phyloP scores from a whole-genome alignment of 2,888 invertebrate species.

The Parnassius mnemosyne region DNA sequence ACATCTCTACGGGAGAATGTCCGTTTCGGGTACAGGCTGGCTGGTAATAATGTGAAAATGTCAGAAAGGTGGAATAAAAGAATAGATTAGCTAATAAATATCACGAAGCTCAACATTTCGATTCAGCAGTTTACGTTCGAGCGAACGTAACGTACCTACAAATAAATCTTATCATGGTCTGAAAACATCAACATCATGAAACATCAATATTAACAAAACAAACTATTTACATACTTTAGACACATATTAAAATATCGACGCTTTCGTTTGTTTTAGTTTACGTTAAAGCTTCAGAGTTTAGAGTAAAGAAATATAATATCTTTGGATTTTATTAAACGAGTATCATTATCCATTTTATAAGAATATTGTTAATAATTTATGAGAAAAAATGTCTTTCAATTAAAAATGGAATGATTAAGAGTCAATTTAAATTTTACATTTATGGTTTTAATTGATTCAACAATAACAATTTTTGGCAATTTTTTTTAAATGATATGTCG shows the following conservation, averaged over 20 bases:
- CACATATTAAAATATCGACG: conserved; percentile 68
- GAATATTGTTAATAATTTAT: conserved; percentile 16
- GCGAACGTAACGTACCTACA: conserved; percentile 21
- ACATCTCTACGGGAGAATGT: conserved; percentile 19
- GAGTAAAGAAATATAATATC: conserved; percentile 24
- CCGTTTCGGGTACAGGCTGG: conserved; percentile 6
- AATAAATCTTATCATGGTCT: conserved; percentile 50
- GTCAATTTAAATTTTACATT: conserved; percentile 18
- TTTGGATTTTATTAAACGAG: conserved; percentile 21
- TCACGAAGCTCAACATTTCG: conserved; percentile 25
- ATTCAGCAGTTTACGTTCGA: conserved; percentile 11
- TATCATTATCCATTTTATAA: conserved; percentile 10
- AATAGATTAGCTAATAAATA: conserved; percentile 24
- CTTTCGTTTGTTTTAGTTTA: conserved; percentile 31
- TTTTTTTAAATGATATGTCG: conserved; percentile 62
- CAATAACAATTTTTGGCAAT: conserved; percentile 34
- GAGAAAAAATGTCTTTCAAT: conserved; percentile 2
- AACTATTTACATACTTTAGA: conserved; percentile 63
- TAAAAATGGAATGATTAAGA: conserved; percentile 15
- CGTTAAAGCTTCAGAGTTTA: conserved; percentile 28
- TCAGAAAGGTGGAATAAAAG: conserved; percentile 21
- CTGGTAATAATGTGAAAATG: conserved; percentile 5
- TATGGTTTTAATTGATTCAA: conserved; percentile 4
- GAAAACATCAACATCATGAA: conserved; percentile 72
- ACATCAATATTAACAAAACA: conserved; percentile 75